Percentiles rank a stretch among this genome's conserved stretches.
Conservation (phyloP, 1,140 invertebrate species). For the Zaprionus kolodkinae region DNA sequence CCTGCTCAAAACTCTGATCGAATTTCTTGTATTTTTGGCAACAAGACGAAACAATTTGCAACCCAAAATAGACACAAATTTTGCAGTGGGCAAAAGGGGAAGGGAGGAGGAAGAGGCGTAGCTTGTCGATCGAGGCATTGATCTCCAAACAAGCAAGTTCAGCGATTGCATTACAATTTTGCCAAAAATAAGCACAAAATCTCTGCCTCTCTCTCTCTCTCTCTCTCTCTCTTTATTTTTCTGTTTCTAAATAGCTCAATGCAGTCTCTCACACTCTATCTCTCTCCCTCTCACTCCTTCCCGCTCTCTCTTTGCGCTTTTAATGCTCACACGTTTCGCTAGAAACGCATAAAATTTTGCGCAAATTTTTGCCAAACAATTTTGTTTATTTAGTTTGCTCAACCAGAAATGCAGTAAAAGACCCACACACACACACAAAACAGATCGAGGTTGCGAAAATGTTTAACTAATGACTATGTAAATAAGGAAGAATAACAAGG, state of each 20-base stretch:
- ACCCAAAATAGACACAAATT: slow-evolving; percentile 2
- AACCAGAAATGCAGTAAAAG: slow-evolving; percentile 61
- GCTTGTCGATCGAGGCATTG: slow-evolving; percentile 16
- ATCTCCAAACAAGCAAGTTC: slow-evolving; percentile 47
- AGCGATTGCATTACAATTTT: slow-evolving; percentile 47
- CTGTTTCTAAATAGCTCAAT: slow-evolving; percentile 19
- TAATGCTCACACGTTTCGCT: slow-evolving; percentile 48
- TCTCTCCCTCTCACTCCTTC: not conserved
- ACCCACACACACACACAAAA: slow-evolving; percentile 33
- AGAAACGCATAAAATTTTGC: slow-evolving; percentile 42
- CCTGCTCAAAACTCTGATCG: not conserved
- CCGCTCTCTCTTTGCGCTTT: slow-evolving; percentile 9
- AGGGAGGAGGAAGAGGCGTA: not conserved
- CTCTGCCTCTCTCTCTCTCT: too few species aligned
- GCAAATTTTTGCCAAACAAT: slow-evolving; percentile 38
- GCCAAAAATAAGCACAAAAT: slow-evolving; percentile 32
- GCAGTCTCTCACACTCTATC: slow-evolving; percentile 12
- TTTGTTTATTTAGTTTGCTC: slow-evolving; percentile 48
- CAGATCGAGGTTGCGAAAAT: not conserved
- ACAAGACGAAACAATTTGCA: not conserved
- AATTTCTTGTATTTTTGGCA: slow-evolving; percentile 9
- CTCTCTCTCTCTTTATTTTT: not conserved
- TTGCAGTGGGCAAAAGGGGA: not conserved
- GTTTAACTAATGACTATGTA: not conserved
- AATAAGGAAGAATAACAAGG: slow-evolving; percentile 25